Evolutionary conservation across 2,888 invertebrate species (phyloP).

Genomic region (Spicauda simplicius): DNA sequence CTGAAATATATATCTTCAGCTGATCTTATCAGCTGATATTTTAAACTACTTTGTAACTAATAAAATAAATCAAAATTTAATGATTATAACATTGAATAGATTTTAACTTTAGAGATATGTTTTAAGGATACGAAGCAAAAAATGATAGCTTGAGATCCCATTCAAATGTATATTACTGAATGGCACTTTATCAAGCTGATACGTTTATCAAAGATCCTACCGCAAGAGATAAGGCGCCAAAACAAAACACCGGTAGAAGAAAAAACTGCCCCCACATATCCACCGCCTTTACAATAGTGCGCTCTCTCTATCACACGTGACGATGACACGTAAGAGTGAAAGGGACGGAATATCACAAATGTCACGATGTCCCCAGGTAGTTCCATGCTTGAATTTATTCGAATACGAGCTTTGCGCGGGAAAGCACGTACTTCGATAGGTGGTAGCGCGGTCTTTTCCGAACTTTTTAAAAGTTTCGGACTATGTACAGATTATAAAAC

Average conservation of each 20-base stretch:
- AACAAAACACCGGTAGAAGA: slow-evolving; percentile 66
- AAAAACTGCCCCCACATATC: slow-evolving; percentile 60
- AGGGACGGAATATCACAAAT: slow-evolving; percentile 64
- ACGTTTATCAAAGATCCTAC: slow-evolving; percentile 59
- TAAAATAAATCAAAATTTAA: too few species aligned
- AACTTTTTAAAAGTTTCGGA: slow-evolving; percentile 46
- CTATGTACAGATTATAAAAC: slow-evolving; percentile 26
- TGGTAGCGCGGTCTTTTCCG: slow-evolving; percentile 56
- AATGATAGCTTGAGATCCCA: neutral
- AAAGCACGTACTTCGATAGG: slow-evolving; percentile 62
- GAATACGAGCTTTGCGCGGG: slow-evolving; percentile 79
- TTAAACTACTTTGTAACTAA: too few species aligned
- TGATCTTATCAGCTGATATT: too few species aligned
- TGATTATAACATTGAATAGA: too few species aligned
- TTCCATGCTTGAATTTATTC: slow-evolving; percentile 69
- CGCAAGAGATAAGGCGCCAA: slow-evolving; percentile 71
- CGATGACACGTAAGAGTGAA: slow-evolving; percentile 42
- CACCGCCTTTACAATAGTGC: slow-evolving; percentile 68
- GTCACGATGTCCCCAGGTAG: slow-evolving; percentile 75
- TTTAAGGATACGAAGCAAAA: neutral
- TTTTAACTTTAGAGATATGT: too few species aligned
- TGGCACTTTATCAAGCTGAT: slow-evolving; percentile 59
- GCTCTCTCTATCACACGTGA: slow-evolving; percentile 48
- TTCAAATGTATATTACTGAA: slow-evolving; percentile 44
- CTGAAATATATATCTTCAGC: too few species aligned